A percentile compares a stretch with the other conserved stretches of the same genome.
Evolutionary conservation across 2,888 invertebrate species (phyloP).

Genomic region (Chaetoderma sp.): DNA sequence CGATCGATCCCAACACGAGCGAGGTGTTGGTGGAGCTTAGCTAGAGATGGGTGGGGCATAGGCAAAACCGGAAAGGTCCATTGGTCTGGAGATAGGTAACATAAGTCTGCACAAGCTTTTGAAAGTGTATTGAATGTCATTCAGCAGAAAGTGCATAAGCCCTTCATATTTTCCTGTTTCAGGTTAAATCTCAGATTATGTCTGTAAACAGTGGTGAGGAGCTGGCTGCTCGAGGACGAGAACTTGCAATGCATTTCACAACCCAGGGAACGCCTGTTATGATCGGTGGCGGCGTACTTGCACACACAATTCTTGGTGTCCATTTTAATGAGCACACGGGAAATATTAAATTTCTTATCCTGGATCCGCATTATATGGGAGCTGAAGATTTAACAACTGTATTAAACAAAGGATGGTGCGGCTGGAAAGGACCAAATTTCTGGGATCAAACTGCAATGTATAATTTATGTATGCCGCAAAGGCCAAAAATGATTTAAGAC

Average conservation of each 20-base stretch:
- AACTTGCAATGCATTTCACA: constrained; percentile 90
- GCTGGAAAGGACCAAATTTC: constrained; percentile 94
- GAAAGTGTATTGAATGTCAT: no score
- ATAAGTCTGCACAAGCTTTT: no score
- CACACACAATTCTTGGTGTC: constrained; percentile 97
- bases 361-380: constrained; percentile 98
- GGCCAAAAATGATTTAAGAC: constrained; percentile 60
- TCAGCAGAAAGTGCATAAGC: no score
- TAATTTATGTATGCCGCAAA: constrained; percentile 93
- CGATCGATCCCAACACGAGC: no score
- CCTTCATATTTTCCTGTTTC: no score
- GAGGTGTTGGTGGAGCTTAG: no score
- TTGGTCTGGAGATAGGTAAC: no score
- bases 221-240: constrained; percentile 81
- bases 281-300: constrained; percentile 98
- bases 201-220: constrained; percentile 89
- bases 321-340: constrained; percentile 85
- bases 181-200: constrained; percentile 79
- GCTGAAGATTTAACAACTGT: constrained; percentile 81
- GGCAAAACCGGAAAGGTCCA: no score
- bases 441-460: constrained; percentile 97
- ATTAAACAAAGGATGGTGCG: constrained; percentile 99
- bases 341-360: constrained; percentile 89
- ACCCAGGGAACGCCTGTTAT: constrained; percentile 95
- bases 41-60: no score